Evolutionary conservation across 2,113 vertebrate genomes (phyloP).

Genomic region (Gymnobelideus leadbeateri): DNA sequence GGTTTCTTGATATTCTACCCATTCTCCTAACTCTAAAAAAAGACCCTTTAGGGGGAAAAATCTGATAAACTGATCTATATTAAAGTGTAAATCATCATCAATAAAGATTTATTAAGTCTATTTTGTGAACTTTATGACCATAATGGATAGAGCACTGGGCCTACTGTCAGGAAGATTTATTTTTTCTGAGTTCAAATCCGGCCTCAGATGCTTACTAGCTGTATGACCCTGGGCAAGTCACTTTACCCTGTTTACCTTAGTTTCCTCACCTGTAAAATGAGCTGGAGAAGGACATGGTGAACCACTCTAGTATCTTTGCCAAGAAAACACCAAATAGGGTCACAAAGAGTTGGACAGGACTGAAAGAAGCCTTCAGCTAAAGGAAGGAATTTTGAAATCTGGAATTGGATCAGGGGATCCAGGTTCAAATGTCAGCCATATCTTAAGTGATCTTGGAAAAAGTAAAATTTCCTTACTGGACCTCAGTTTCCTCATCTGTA

Average conservation of each 20-base stretch:
- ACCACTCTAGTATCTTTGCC: not conserved
- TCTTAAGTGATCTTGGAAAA: not conserved
- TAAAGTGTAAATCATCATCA: slow-evolving; percentile 31
- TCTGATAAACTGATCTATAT: slow-evolving; percentile 19
- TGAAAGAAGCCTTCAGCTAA: slow-evolving; percentile 18
- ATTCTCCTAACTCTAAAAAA: not conserved
- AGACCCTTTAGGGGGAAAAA: slow-evolving; percentile 17
- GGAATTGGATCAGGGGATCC: slow-evolving; percentile 35
- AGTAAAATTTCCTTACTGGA: not conserved
- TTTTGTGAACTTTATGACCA: not conserved
- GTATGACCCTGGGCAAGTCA: not conserved
- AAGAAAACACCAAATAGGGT: not conserved
- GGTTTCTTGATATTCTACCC: not conserved
- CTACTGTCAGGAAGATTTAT: not conserved
- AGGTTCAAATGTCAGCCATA: not conserved
- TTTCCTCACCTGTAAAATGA: not conserved
- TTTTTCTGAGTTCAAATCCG: not conserved
- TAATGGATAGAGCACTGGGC: not conserved
- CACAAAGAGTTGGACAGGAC: not conserved
- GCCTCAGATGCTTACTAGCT: not conserved
- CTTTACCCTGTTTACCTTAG: not conserved
- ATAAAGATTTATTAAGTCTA: not conserved
- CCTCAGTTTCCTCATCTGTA: not conserved
- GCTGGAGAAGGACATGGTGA: not conserved
- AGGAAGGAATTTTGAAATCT: slow-evolving; percentile 30